Evolutionary conservation across 2,113 vertebrate genomes (phyloP), one percentile per base, ranked within the genome.

Genomic region (Cyanoramphus novaezelandiae): DNA sequence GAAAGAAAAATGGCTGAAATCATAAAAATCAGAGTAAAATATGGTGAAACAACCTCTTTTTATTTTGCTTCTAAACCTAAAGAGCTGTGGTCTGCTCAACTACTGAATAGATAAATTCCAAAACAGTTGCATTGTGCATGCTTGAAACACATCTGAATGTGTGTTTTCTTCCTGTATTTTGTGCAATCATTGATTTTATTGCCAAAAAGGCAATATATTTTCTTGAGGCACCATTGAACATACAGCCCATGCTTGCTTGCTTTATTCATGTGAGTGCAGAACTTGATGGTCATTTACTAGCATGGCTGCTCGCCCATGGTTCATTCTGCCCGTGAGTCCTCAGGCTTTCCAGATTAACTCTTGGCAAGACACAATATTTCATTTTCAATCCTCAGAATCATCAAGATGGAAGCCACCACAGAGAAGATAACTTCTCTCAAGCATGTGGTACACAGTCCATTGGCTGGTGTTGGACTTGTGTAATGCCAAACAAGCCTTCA

Each of bases 251-350:
- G 17, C 33, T 81, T 74, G 21, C 21, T 91, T 4, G 0, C 47
- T 90, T 29, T 33, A 55, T 43, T 60, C 70, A 60, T 8, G 24
- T 55, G 35, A 64, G 31, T 27, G 63, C 24, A 86, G n/a, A 80
- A 11, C 33, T 75, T 3, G 5, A 62, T 68, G 43, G 33, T 33
- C 57, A 47, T 68, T 89, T 63, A 76, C 59, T 52, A 60, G 6
- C 6, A 2, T 1, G 4, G n/a, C 5, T 64, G 47, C 14, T 75
- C 3, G 0, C 17, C 46, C 44, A 8, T 0, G 0, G 25, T 39
- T 86, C 80, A 49, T 77, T 83, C 59, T 53, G 50, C 53, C 63
- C 49, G 37, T 0, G 0, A 49, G 33, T 37, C 80, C 46, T 86
- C 64, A 41, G 43, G 59, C 17, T 90, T 57, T 70, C 70, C 68